Evolutionary conservation across 2,797 vertebrate species (phyloP), one percentile per base, ranked within the genome.

Genomic region (Morelia viridis): DNA sequence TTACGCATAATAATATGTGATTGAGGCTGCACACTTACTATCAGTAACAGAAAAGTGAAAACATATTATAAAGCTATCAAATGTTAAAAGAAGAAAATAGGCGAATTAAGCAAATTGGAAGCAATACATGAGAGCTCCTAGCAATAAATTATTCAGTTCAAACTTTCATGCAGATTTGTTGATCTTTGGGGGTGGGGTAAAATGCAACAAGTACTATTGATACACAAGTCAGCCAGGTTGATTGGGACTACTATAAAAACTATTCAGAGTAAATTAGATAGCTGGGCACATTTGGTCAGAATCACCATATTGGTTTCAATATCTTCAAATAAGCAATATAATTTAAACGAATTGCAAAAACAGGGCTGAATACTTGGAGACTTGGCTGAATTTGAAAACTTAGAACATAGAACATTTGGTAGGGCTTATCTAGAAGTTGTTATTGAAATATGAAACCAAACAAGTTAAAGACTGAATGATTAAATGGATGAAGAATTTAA

Each of bases 31-130:
- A 80, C 65, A 91, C 31, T 88, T 80, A 91, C 57, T 31, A 85
- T 87, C 85, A 57, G 85, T n/a, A 76, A 31, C 35, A 8, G 57
- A 62, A 87, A 91, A 91, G 19, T 80, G 91, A 80, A 91, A 91
- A 91, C 85, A 87, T 87, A 76, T 61, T 11, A 28, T 15, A 35
- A 87, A 91, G 56, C 56, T 11, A 87, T 85, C 84, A 2, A 0
- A 28, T 46, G 31, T 83, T 1, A 22, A 6, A 22, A 17, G 17
- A 10, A 24, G 9, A 11, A 50, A 65, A 56, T 2, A 53, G 56
- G 28, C 41, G 84, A 24, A 90, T 9, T 26, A 61, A 26, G 86
- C 84, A 92, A 90, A 71, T 0, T 91, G n/a, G 60, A 91, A 93
- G 89, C 3, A 92, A 17, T 1, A 94, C 93, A 65, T 6, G 22